A percentile compares a stretch with the other conserved stretches of the same genome.
phyloP scores from a whole-genome alignment of 2,113 vertebrate genomes.

The Anarrhichthys ocellatus region DNA sequence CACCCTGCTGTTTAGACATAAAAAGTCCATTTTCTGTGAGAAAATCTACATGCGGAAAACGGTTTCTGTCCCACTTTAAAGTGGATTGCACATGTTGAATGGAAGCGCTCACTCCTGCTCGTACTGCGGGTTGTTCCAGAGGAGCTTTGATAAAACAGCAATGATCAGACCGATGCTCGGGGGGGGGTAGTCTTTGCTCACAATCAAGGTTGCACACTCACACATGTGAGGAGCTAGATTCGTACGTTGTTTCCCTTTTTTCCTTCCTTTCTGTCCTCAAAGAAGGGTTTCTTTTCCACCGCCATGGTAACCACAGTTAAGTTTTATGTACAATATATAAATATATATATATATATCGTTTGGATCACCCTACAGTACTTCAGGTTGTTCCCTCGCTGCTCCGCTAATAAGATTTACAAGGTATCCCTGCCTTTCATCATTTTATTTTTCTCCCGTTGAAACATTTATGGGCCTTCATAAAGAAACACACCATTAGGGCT shows the following conservation, averaged over 20 bases:
- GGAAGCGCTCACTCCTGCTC: not conserved
- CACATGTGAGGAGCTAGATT: constrained; percentile 43
- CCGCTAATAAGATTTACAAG: constrained; percentile 78
- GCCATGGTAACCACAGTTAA: constrained; percentile 69
- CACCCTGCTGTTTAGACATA: not conserved
- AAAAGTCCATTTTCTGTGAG: not conserved
- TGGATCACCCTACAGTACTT: constrained; percentile 17
- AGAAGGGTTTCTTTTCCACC: constrained; percentile 57
- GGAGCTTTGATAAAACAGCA: constrained; percentile 18
- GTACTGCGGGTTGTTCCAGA: constrained; percentile 1
- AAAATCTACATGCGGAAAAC: not conserved
- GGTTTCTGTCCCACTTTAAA: constrained; percentile 6
- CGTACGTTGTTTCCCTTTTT: constrained; percentile 61
- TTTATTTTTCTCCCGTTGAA: constrained; percentile 78
- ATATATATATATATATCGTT: constrained; percentile 7
- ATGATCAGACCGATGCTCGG: constrained; percentile 9
- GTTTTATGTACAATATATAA: constrained; percentile 33
- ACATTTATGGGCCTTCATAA: constrained; percentile 82
- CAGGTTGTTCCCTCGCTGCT: constrained; percentile 31
- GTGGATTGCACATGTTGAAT: constrained; percentile 7
- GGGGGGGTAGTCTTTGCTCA: constrained; percentile 5
- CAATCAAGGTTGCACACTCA: constrained; percentile 21
- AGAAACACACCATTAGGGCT: constrained; percentile 79
- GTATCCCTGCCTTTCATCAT: constrained; percentile 73
- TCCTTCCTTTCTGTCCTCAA: not conserved